Conservation (phyloP, 2,797 vertebrate species). For the Arnoldichthys spilopterus region DNA sequence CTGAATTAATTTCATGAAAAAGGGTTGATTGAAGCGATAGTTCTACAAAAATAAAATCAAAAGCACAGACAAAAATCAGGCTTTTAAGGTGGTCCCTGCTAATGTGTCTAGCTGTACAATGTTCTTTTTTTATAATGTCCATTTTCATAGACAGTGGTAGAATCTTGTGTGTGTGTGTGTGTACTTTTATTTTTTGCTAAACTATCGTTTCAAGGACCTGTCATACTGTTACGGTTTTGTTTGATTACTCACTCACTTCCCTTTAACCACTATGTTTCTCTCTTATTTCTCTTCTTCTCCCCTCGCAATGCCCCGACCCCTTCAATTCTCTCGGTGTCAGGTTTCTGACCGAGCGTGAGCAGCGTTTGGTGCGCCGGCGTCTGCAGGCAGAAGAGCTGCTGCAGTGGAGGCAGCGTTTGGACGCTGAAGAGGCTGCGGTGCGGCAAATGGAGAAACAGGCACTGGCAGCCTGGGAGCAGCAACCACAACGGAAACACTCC, state of each 20-base stretch:
- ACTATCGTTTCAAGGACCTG: background rate
- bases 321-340: slow-evolving; percentile 67
- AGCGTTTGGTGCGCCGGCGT: slow-evolving; percentile 92
- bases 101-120: too few species aligned
- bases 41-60: background rate
- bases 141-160: too few species aligned
- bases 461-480: slow-evolving; percentile 87
- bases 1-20: background rate
- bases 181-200: background rate
- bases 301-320: slow-evolving; percentile 37
- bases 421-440: slow-evolving; percentile 92
- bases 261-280: background rate
- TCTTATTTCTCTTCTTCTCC: background rate
- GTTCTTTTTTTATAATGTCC: too few species aligned
- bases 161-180: too few species aligned
- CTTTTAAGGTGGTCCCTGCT: too few species aligned
- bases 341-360: slow-evolving; percentile 95
- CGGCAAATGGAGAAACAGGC: slow-evolving; percentile 91
- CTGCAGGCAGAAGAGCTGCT: slow-evolving; percentile 91
- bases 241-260: slow-evolving; percentile 6
- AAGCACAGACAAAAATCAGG: too few species aligned
- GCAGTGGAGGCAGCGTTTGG: slow-evolving; percentile 92
- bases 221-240: background rate
- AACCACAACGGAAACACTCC: slow-evolving; percentile 56
- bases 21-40: background rate